These are phyloP conservation scores for Dione juno DNA, from an alignment of 2,888 invertebrate species.

Conservation along the genomic window DNA sequence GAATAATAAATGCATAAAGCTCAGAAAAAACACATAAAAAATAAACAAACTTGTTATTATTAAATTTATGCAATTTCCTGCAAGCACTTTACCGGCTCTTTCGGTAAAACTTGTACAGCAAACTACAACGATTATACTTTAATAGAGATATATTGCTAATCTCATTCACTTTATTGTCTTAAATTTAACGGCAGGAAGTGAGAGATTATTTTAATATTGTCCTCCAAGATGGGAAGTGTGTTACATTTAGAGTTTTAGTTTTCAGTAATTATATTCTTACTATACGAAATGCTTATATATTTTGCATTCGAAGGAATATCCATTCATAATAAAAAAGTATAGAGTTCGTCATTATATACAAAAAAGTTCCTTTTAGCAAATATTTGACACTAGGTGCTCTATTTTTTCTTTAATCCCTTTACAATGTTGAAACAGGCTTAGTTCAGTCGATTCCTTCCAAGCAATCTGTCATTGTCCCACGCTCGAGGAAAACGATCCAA, in stretches of 20 bases:
- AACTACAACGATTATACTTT: background rate
- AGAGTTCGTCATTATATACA: background rate
- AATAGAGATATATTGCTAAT: background rate
- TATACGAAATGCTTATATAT: too few species aligned
- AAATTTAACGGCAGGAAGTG: too few species aligned
- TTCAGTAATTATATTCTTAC: too few species aligned
- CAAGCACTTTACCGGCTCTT: background rate
- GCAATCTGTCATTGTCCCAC: slow-evolving; percentile 25
- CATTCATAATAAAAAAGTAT: background rate
- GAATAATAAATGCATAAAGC: background rate
- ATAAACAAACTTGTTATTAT: background rate
- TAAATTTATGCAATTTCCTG: background rate
- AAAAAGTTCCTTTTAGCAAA: background rate
- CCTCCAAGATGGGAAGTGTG: too few species aligned
- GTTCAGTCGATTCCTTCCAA: slow-evolving; percentile 15
- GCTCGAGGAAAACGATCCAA: slow-evolving; percentile 14
- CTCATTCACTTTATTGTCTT: background rate
- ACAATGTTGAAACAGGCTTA: slow-evolving; percentile 22
- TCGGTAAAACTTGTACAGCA: background rate
- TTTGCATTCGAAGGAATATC: too few species aligned
- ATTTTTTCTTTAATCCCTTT: slow-evolving; percentile 22
- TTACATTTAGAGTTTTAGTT: too few species aligned
- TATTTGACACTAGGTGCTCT: background rate
- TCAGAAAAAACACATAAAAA: background rate
- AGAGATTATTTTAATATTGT: too few species aligned